Evolutionary conservation across 2,113 vertebrate genomes (phyloP).

Genomic region (Chaetorhynchus papuensis): DNA sequence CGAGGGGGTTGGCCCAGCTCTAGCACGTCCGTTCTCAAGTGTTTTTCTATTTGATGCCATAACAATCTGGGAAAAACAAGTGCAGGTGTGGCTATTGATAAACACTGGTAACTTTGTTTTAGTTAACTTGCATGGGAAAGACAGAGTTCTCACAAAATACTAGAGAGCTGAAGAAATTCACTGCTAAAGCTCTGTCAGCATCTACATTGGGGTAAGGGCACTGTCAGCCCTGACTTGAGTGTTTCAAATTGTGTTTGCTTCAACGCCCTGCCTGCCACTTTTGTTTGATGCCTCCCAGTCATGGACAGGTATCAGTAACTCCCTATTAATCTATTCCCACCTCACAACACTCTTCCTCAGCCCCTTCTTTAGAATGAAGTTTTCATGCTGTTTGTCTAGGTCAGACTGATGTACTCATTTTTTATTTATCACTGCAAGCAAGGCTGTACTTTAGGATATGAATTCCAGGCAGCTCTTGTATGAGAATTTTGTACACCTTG

Average conservation of each 20-base stretch:
- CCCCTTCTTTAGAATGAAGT: neutral
- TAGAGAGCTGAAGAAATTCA: too few relatives aligned
- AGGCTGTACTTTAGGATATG: neutral
- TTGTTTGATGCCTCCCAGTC: neutral
- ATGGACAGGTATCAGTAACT: neutral
- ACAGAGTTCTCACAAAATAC: too few relatives aligned
- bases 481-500: neutral
- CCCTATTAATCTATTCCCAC: neutral
- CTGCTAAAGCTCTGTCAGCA: too few relatives aligned
- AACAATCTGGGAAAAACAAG: too few relatives aligned
- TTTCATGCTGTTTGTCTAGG: neutral
- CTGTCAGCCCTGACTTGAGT: neutral
- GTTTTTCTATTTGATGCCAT: too few relatives aligned
- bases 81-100: too few relatives aligned
- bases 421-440: neutral
- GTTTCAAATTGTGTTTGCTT: neutral
- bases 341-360: neutral
- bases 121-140: too few relatives aligned
- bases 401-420: neutral
- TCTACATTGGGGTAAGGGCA: too few relatives aligned
- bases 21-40: too few relatives aligned
- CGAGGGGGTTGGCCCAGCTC: too few relatives aligned
- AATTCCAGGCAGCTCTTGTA: neutral
- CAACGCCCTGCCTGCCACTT: accelerated
- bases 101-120: too few relatives aligned